Evolutionary conservation across 2,888 invertebrate genomes (phyloP).

Genomic region (Drosophila borborema): DNA sequence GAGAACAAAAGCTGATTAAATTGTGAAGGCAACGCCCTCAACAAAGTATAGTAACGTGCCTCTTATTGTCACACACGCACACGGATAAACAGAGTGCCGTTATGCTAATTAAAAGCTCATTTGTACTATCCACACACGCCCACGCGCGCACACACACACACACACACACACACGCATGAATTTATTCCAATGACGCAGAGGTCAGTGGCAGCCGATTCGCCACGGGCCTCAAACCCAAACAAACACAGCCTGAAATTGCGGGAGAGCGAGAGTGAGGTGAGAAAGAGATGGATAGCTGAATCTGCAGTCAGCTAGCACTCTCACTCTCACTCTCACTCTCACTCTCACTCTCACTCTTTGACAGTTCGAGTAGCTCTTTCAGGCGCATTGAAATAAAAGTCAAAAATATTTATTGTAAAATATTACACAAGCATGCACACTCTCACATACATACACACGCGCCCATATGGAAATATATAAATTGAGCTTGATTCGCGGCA

Average conservation of each 20-base stretch:
- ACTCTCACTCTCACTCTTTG: slow-evolving; percentile 9
- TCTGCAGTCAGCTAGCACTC: slow-evolving; percentile 6
- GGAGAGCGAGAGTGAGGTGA: not conserved
- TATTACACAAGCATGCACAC: slow-evolving; percentile 16
- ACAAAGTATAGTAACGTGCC: slow-evolving; percentile 6
- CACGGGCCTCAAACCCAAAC: slow-evolving; percentile 69
- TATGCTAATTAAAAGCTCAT: slow-evolving; percentile 67
- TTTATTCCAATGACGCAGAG: slow-evolving; percentile 34
- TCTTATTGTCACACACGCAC: slow-evolving; percentile 13
- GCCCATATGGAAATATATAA: no score
- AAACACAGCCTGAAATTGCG: slow-evolving; percentile 40
- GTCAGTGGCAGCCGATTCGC: slow-evolving; percentile 48
- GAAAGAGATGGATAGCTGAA: not conserved
- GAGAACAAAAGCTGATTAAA: slow-evolving; percentile 44
- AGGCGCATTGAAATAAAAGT: slow-evolving; percentile 26
- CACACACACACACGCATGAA: slow-evolving; percentile 32
- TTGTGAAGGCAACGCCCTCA: slow-evolving; percentile 44
- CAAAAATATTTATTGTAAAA: slow-evolving; percentile 37
- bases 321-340: slow-evolving; percentile 11
- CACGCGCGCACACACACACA: slow-evolving; percentile 20
- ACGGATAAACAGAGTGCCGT: slow-evolving; percentile 34
- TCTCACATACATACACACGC: not conserved
- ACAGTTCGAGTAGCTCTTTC: slow-evolving; percentile 17
- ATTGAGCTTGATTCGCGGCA: not conserved
- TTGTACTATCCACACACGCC: slow-evolving; percentile 46